A percentile compares a stretch with the other conserved stretches of the same genome.
phyloP scores from a whole-genome alignment of 2,888 invertebrate species.

The Camptogramma bilineatum region DNA sequence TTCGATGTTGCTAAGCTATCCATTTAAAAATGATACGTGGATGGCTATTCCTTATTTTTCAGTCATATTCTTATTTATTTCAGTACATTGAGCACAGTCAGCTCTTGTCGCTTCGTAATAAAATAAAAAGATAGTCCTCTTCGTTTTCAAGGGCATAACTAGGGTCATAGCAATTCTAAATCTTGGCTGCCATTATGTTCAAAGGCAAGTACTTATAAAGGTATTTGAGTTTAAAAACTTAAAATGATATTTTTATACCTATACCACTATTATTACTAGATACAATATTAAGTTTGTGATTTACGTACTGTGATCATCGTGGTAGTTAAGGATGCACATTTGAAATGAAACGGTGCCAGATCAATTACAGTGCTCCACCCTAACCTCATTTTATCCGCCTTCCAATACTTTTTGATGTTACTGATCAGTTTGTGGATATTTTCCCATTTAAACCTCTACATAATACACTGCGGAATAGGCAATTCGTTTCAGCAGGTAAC shows the following conservation, averaged over 20 bases:
- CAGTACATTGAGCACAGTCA: no score
- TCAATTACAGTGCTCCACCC: conserved; percentile 75
- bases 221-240: no score
- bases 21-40: background rate
- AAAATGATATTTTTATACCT: no score
- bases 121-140: no score
- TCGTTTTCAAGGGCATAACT: no score
- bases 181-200: no score
- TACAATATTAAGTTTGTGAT: background rate
- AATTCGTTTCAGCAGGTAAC: conserved; percentile 77
- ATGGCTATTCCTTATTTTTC: no score
- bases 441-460: conserved; percentile 53
- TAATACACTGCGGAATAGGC: conserved; percentile 68
- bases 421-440: conserved; percentile 59
- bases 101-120: no score
- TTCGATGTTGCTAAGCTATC: conserved; percentile 15
- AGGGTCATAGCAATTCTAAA: no score
- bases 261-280: background rate
- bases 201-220: no score
- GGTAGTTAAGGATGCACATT: background rate
- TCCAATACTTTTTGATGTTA: conserved; percentile 61
- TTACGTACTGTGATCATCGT: background rate
- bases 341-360: conserved; percentile 48
- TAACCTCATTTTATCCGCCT: conserved; percentile 61
- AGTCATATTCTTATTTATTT: no score